Conservation (phyloP, 2,888 invertebrate species). For the Dryobota labecula region DNA sequence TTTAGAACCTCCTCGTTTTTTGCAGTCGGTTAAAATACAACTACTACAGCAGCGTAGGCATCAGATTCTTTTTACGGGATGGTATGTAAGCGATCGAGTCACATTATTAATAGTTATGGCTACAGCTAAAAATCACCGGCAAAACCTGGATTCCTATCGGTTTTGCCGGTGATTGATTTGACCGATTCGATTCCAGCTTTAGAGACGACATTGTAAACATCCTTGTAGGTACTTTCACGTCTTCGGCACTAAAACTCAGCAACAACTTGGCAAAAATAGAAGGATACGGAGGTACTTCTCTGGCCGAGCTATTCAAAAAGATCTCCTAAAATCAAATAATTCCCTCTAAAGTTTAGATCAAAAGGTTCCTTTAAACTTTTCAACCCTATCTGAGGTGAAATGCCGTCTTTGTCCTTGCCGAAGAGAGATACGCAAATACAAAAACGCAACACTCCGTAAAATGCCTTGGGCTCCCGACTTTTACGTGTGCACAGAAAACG, state of each 20-base stretch:
- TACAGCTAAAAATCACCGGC: neutral
- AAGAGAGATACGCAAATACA: constrained; percentile 67
- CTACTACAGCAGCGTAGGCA: too few relatives aligned
- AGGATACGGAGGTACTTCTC: neutral
- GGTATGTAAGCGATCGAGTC: neutral
- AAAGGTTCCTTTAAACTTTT: constrained; percentile 18
- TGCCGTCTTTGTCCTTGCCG: constrained; percentile 58
- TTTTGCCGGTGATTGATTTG: too few relatives aligned
- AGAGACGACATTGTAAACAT: neutral
- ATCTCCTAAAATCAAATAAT: neutral
- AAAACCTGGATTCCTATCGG: neutral
- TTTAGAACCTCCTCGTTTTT: neutral
- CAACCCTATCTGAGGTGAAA: constrained; percentile 57
- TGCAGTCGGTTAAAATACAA: neutral
- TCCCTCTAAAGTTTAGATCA: neutral
- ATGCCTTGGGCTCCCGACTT: constrained; percentile 60
- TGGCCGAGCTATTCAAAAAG: neutral
- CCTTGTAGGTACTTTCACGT: neutral
- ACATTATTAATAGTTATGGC: neutral
- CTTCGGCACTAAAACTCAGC: neutral
- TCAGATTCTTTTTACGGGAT: neutral
- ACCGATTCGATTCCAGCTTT: neutral
- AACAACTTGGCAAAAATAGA: neutral
- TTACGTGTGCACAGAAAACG: constrained; percentile 54
- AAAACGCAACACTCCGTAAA: constrained; percentile 67